These are phyloP conservation scores for Caenorhabditis sulstoni DNA, from an alignment of 2,888 invertebrate genomes.

Conservation along the genomic window DNA sequence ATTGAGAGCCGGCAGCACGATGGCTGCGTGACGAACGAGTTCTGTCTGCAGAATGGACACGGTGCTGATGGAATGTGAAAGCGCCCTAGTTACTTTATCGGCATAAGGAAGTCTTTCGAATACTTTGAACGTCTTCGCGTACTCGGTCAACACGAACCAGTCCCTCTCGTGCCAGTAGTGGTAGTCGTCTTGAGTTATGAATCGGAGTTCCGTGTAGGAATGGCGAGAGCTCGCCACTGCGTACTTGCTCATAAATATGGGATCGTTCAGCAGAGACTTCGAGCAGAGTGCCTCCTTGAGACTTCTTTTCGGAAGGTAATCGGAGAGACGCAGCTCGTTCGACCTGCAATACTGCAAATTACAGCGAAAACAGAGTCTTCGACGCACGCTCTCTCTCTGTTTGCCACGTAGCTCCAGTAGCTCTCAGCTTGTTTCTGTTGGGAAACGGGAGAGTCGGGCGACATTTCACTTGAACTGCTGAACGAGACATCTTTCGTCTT, in stretches of 20 bases:
- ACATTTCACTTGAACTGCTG: conserved; percentile 28
- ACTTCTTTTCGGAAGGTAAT: conserved; percentile 41
- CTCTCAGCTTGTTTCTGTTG: conserved; percentile 23
- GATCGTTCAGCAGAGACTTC: conserved; percentile 49
- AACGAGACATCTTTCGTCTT: conserved; percentile 18
- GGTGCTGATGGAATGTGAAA: too few species aligned
- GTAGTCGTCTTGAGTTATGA: conserved; percentile 74
- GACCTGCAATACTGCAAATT: conserved; percentile 39
- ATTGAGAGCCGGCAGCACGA: conserved; percentile 76
- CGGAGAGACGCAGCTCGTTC: conserved; percentile 44
- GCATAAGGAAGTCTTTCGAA: conserved; percentile 68
- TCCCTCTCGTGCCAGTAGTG: conserved; percentile 79
- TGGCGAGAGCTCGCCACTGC: conserved; percentile 40
- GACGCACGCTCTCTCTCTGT: conserved; percentile 35
- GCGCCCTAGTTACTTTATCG: conserved; percentile 75
- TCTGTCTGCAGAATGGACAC: conserved; percentile 64
- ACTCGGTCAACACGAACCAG: conserved; percentile 78
- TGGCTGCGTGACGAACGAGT: conserved; percentile 77
- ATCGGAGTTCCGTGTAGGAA: conserved; percentile 59
- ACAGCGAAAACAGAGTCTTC: too few species aligned
- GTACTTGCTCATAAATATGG: conserved; percentile 49
- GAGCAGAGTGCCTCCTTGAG: conserved; percentile 50
- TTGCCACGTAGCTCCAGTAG: conserved; percentile 48
- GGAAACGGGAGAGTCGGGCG: conserved; percentile 23
- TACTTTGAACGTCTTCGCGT: conserved; percentile 78